Base-by-base conservation (phyloP, 1,140 invertebrate species). In the Euwallacea similis region DNA sequence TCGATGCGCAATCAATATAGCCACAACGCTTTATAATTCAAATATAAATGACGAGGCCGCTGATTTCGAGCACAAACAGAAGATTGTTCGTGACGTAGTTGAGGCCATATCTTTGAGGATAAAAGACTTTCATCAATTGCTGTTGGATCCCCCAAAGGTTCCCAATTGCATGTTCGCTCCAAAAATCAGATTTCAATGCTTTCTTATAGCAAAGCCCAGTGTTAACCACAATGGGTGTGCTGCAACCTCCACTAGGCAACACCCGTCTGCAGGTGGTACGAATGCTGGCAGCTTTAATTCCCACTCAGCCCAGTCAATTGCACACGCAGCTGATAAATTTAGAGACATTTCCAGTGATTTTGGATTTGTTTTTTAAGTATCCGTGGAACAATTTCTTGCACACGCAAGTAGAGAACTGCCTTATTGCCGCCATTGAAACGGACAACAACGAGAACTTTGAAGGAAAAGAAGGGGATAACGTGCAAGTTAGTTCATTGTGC, bases 331-430 rank as follows among this genome's bases (percentile, higher is more conserved):
- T 86, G 63, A 78, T 84, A 16, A 76, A 79, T 10, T 76, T 85
- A 33, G 82, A 69, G 42, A 85, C 84, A 7, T 77, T 85, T 67
- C 76, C 80, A 43, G 79, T 84, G 76, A 83, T 91, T 58, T 81
- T 95, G 85, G 90, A 95, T 84, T 84, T 95, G 82, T 92, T 93
- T 86, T 93, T 95, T 82, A 85, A 87, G 79, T 94, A 91, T 85
- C 85, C 87, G 42, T 90, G 91, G 88, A 96, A 96, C 84, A 96
- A 94, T 85, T 95, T 96, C 83, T 84, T 96, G 74, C 94, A 96
- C 83, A 90, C 90, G 67, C 90, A 94, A 85, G 90, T 94, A 59
- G 88, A 90, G 81, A 86, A 88, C 79, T 89, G 89, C 78, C 84
- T 95, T 66, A 83, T 85, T 62, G 86, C 88, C 82, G 89, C 91